Conservation (phyloP, 37 sponge, comb jelly and placozoan genomes). For the Spongilla lacustris region DNA sequence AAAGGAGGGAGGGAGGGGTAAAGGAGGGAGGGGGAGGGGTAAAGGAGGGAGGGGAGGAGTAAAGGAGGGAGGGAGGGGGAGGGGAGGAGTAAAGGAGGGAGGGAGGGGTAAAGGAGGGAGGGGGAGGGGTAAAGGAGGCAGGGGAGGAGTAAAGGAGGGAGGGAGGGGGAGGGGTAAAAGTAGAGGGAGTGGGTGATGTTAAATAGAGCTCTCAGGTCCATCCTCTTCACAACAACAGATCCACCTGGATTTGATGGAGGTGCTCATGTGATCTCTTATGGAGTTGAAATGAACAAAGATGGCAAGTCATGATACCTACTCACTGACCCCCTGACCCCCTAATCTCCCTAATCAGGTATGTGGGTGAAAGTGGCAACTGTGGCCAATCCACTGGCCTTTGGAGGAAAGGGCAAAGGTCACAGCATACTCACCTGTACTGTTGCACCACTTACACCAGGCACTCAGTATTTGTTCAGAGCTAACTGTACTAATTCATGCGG, state of each 20-base stretch:
- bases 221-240: conserved; percentile 14
- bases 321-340: not conserved
- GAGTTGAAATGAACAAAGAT: conserved; percentile 19
- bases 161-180: too few species aligned
- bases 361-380: not conserved
- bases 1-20: too few species aligned
- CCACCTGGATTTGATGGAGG: conserved; percentile 69
- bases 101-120: too few species aligned
- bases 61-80: too few species aligned
- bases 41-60: not conserved
- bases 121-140: not conserved
- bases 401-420: not conserved
- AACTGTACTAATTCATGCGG: conserved; percentile 22
- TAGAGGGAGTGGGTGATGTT: not conserved
- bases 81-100: not conserved
- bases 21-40: not conserved
- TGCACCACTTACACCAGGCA: conserved; percentile 17
- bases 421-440: conserved; percentile 2
- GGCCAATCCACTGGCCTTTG: not conserved
- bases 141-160: too few species aligned
- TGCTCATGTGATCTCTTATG: conserved; percentile 50
- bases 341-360: too few species aligned
- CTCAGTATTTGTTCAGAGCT: conserved; percentile 14
- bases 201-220: not conserved
- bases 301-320: not conserved